These are phyloP conservation scores for Nowickia ferox DNA, from an alignment of 2,888 invertebrate genomes.

Conservation along the genomic window DNA sequence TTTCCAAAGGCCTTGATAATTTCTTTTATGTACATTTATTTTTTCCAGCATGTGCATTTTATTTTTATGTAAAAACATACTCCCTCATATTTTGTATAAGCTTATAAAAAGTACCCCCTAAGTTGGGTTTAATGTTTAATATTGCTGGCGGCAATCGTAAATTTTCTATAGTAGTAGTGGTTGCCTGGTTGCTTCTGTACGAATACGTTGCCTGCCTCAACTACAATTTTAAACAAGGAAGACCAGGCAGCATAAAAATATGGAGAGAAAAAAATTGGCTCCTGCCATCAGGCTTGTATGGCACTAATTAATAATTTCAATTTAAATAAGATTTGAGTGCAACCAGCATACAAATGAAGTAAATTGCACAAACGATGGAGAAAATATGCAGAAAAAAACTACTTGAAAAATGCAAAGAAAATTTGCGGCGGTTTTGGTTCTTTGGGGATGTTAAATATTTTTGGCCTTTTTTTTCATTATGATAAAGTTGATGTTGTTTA, in stretches of 20 bases:
- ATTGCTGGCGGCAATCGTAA: constrained; percentile 15
- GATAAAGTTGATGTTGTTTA: background rate
- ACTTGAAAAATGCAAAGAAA: constrained; percentile 12
- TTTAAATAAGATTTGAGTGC: constrained; percentile 72
- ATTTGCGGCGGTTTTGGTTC: constrained; percentile 7
- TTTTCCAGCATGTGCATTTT: background rate
- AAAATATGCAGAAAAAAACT: background rate
- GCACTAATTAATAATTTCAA: constrained; percentile 72
- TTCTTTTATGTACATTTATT: background rate
- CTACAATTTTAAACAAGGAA: constrained; percentile 2
- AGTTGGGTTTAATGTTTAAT: constrained; percentile 25
- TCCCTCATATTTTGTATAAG: constrained; percentile 1
- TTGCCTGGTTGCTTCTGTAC: background rate
- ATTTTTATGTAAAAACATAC: constrained; percentile 6
- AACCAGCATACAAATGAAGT: constrained; percentile 69
- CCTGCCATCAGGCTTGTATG: constrained; percentile 45
- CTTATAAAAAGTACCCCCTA: background rate
- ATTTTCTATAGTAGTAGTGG: background rate
- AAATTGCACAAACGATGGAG: constrained; percentile 51
- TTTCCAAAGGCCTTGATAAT: background rate
- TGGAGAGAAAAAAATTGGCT: constrained; percentile 26
- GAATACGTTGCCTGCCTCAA: background rate
- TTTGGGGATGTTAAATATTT: background rate
- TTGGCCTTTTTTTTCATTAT: background rate
- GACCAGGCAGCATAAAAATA: constrained; percentile 17